Evolutionary conservation across 2,113 vertebrate genomes (phyloP).

Genomic region (Garra rufa): DNA sequence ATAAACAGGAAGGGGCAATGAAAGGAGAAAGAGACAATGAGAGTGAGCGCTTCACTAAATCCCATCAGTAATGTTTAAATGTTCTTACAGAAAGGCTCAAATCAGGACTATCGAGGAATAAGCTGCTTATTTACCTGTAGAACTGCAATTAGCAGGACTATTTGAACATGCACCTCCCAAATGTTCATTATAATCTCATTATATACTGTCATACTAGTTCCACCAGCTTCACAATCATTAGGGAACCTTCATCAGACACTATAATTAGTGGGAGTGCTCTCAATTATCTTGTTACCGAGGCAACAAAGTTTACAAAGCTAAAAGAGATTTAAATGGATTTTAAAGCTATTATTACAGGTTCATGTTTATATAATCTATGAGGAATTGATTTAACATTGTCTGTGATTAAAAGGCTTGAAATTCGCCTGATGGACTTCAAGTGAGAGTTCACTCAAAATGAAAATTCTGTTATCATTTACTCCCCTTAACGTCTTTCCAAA

Average conservation of each 20-base stretch:
- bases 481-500: neutral
- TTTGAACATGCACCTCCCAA: neutral
- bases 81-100: neutral
- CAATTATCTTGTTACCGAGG: slow-evolving; percentile 10
- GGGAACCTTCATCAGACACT: slow-evolving; percentile 12
- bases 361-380: slow-evolving; percentile 8
- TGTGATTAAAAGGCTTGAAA: neutral
- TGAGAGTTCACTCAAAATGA: neutral
- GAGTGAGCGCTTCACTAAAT: neutral
- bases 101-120: neutral
- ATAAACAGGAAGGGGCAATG: neutral
- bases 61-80: neutral
- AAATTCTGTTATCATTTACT: no score
- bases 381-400: neutral
- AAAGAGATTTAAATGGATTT: neutral
- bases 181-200: slow-evolving; percentile 21
- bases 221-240: slow-evolving; percentile 13
- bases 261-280: slow-evolving; percentile 16
- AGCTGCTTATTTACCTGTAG: slow-evolving; percentile 3
- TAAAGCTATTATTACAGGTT: neutral
- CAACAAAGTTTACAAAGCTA: slow-evolving; percentile 12
- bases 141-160: neutral
- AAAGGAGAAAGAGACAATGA: neutral
- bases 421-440: neutral
- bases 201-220: neutral